phyloP scores from a whole-genome alignment of 2,888 invertebrate genomes.

The Spodoptera exigua region DNA sequence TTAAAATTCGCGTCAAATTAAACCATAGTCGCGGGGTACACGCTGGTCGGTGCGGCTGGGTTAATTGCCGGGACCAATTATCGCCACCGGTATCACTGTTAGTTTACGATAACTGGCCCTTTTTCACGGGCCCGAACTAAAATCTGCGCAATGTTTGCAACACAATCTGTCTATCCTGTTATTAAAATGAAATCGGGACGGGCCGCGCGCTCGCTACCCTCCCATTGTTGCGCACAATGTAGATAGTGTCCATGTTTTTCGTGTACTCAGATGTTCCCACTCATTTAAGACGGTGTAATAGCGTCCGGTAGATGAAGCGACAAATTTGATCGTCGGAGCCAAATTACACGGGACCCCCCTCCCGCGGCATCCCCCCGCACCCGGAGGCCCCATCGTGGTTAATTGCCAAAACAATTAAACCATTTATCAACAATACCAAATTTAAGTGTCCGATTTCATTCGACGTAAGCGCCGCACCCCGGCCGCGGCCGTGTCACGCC shows the following conservation, averaged over 20 bases:
- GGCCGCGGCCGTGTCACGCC: constrained; percentile 37
- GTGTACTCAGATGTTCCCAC: constrained; percentile 4
- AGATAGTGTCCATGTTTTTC: background rate
- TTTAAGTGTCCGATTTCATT: constrained; percentile 70
- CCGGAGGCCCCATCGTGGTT: constrained; percentile 59
- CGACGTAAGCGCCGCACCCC: constrained; percentile 61
- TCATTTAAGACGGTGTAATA: constrained; percentile 33
- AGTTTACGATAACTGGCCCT: constrained; percentile 66
- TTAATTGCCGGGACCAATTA: constrained; percentile 76
- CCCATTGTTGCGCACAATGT: constrained; percentile 13
- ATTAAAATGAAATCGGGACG: constrained; percentile 58
- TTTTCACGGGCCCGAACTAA: constrained; percentile 58
- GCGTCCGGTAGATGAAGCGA: constrained; percentile 46
- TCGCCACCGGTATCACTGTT: constrained; percentile 70
- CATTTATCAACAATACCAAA: constrained; percentile 77
- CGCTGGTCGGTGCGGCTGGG: constrained; percentile 47
- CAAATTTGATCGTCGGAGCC: constrained; percentile 43
- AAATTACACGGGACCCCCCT: constrained; percentile 47
- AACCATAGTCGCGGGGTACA: constrained; percentile 63
- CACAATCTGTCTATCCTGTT: constrained; percentile 54
- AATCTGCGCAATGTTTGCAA: constrained; percentile 56
- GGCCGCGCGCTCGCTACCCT: background rate
- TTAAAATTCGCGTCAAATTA: constrained; percentile 73
- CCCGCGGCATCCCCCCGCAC: constrained; percentile 44
- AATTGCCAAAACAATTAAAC: constrained; percentile 85